Evolutionary conservation across 2,797 vertebrate species (phyloP).

Genomic region (Zenarchopterus dispar): DNA sequence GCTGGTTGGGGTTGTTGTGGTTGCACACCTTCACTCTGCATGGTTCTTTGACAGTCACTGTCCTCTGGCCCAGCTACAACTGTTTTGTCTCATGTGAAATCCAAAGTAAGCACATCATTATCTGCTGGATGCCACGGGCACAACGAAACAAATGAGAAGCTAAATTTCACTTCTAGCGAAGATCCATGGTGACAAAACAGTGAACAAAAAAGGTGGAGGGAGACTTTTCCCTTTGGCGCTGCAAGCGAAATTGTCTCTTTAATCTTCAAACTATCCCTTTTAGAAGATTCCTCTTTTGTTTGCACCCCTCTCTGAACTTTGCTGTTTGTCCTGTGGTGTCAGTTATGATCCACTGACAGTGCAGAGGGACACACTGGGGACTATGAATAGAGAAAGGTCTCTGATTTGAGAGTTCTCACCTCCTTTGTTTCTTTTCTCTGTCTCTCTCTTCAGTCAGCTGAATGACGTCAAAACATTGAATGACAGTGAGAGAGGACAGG

Average conservation of each 20-base stretch:
- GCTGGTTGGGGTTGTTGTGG: slow-evolving; percentile 67
- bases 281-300: slow-evolving; percentile 45
- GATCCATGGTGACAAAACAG: slow-evolving; percentile 47
- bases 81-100: slow-evolving; percentile 57
- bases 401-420: slow-evolving; percentile 38
- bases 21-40: slow-evolving; percentile 42
- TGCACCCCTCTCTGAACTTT: slow-evolving; percentile 42
- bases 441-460: slow-evolving; percentile 70
- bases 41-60: slow-evolving; percentile 55
- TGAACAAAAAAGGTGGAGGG: slow-evolving; percentile 53
- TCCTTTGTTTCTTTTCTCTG: slow-evolving; percentile 38
- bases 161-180: slow-evolving; percentile 60
- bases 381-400: slow-evolving; percentile 49
- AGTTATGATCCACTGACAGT: slow-evolving; percentile 51
- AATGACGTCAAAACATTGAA: slow-evolving; percentile 75
- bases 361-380: slow-evolving; percentile 45
- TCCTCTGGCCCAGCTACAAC: slow-evolving; percentile 60
- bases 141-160: slow-evolving; percentile 50
- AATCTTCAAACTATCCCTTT: slow-evolving; percentile 41
- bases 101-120: slow-evolving; percentile 63
- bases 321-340: slow-evolving; percentile 45
- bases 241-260: slow-evolving; percentile 49
- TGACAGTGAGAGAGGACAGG: slow-evolving; percentile 79
- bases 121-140: slow-evolving; percentile 68
- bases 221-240: slow-evolving; percentile 62